Evolutionary conservation across 2,797 vertebrate species (phyloP), one percentile per base, ranked within the genome.

Genomic region (Gallinago nigripennis): DNA sequence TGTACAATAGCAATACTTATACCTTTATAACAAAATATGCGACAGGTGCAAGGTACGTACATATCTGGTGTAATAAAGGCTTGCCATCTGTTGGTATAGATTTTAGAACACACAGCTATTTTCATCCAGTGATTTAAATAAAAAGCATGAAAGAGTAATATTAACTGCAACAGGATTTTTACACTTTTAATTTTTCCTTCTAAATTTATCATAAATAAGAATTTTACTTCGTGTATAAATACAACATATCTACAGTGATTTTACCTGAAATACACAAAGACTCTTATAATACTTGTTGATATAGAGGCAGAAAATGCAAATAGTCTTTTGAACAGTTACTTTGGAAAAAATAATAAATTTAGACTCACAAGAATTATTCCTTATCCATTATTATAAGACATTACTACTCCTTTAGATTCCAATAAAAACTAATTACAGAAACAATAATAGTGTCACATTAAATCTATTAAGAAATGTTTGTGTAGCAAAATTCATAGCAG

Each of bases 71-170:
- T 69, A 84, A 85, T 69, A 93, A 93, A 88, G 58, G 33, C 54
- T 91, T 82, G 27, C 70, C 78, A 91, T 94, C 94, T 96, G 87
- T 63, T 94, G 53, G 25, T 57, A 77, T n/a, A 91, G n/a, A 77
- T 93, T 82, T 81, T 82, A 13, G 41, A 94, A 86, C 13, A 66
- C 16, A 68, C 9, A 88, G n/a, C 5, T 83, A 54, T 60, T 31
- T 79, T 81, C 30, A 80, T 10, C 11, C 61, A 60, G 3, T 48
- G 15, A 63, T 78, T 96, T 84, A 73, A 92, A 92, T 51, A 50
- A 82, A 95, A 53, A 0, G n/a, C 35, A 72, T 17, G 21, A 58
- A 87, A 72, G 5, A 85, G 3, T 3, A 75, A 17, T 54, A 60
- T 78, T 70, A 88, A 33, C 18, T 20, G 1, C 8, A 79, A 54